phyloP scores from a whole-genome alignment of 2,113 vertebrate species.

The Dolichallabes microphthalmus region DNA sequence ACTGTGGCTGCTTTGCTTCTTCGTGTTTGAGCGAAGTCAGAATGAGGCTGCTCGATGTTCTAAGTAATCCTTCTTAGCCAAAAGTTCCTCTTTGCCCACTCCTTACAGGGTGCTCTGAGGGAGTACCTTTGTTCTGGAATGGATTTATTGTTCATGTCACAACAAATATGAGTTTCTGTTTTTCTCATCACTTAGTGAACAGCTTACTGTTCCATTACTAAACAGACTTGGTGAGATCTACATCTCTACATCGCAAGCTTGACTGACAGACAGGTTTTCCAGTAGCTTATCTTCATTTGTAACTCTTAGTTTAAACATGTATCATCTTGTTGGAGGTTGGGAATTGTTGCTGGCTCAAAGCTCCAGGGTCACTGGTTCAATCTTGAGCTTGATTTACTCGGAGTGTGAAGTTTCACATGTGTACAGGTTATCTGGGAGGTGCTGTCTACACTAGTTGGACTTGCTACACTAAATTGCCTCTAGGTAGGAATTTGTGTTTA shows the following conservation, averaged over 20 bases:
- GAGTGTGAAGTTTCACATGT: background rate
- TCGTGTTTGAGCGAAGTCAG: background rate
- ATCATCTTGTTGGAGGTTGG: background rate
- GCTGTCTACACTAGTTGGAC: background rate
- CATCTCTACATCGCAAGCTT: background rate
- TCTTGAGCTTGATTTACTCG: background rate
- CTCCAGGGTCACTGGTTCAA: background rate
- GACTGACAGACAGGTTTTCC: background rate
- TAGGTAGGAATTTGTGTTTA: background rate
- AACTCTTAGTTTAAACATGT: background rate
- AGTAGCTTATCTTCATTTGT: background rate
- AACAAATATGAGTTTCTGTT: background rate
- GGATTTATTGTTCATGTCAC: conserved; percentile 5
- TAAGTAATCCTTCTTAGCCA: conserved; percentile 22
- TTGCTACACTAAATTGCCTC: background rate
- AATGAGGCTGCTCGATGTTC: background rate
- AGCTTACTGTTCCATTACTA: background rate
- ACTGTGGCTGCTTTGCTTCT: background rate
- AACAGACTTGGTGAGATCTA: background rate
- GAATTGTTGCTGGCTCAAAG: background rate
- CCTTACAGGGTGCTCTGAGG: background rate
- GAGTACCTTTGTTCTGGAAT: conserved; percentile 13
- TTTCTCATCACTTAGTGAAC: background rate
- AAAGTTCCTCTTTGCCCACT: background rate
- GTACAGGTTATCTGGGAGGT: background rate